These are phyloP conservation scores for Drosophila cognata DNA, from an alignment of 2,888 invertebrate genomes.

Conservation along the genomic window DNA sequence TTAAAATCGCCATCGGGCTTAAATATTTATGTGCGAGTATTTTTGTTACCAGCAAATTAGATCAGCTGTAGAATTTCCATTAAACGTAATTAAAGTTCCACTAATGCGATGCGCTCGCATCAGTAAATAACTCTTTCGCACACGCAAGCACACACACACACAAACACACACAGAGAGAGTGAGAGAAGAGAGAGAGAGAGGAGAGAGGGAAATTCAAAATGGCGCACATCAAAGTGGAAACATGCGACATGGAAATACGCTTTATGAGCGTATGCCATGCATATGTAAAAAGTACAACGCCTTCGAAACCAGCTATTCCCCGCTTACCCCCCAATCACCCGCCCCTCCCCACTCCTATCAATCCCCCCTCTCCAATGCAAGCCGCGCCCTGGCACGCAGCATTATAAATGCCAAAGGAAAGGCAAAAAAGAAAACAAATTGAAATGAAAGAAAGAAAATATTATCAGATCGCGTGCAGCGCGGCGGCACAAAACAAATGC, in stretches of 20 bases:
- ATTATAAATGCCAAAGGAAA: conserved; percentile 67
- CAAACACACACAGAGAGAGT: not conserved
- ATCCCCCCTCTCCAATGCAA: not conserved
- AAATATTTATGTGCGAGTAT: not conserved
- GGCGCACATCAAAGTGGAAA: conserved; percentile 70
- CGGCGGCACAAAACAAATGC: conserved; percentile 66
- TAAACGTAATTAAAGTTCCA: conserved; percentile 45
- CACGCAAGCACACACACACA: conserved; percentile 22
- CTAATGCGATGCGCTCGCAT: conserved; percentile 40
- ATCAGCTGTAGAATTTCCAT: conserved; percentile 50
- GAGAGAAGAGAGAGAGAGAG: conserved; percentile 15
- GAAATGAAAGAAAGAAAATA: conserved; percentile 39
- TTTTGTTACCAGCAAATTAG: conserved; percentile 29
- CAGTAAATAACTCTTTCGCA: conserved; percentile 59
- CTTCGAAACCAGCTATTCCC: conserved; percentile 20
- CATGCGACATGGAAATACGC: conserved; percentile 71
- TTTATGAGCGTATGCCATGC: conserved; percentile 61
- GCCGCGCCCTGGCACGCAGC: conserved; percentile 71
- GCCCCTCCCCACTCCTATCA: not conserved
- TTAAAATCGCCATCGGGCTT: not conserved
- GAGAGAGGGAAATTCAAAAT: conserved; percentile 63
- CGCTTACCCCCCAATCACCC: not conserved
- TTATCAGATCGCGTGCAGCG: conserved; percentile 81
- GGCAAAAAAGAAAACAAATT: conserved; percentile 38
- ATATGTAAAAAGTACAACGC: conserved; percentile 64